These are phyloP conservation scores for Turnix velox DNA, from an alignment of 2,113 vertebrate genomes.

Conservation along the genomic window DNA sequence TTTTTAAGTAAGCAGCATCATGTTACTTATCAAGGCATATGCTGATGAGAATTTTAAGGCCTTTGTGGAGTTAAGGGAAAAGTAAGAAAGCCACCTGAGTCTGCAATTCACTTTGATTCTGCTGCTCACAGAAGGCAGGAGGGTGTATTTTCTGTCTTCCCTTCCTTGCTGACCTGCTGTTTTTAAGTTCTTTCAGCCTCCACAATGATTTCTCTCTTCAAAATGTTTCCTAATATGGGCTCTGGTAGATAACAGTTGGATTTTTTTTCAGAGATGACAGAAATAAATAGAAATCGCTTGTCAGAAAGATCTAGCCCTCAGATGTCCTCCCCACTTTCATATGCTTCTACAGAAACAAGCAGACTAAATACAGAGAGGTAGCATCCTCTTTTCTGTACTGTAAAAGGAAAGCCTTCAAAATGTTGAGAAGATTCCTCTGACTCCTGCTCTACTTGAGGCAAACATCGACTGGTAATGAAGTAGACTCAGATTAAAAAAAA, in stretches of 20 bases:
- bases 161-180: neutral
- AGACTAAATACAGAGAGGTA: neutral
- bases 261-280: neutral
- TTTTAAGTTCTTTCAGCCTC: neutral
- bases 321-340: neutral
- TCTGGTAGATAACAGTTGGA: neutral
- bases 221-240: neutral
- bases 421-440: neutral
- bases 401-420: neutral
- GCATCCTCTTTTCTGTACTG: neutral
- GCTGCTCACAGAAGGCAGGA: neutral
- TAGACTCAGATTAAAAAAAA: neutral
- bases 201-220: neutral
- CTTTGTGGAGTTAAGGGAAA: neutral
- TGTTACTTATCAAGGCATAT: neutral
- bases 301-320: neutral
- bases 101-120: neutral
- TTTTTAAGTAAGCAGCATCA: neutral
- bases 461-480: rapidly evolving
- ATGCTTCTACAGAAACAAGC: neutral
- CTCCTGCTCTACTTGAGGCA: neutral
- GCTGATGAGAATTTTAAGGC: neutral
- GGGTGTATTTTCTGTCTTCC: neutral
- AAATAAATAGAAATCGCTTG: neutral
- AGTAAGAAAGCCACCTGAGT: neutral